Conservation (phyloP, 1,140 invertebrate species). For the Nasonia vitripennis region DNA sequence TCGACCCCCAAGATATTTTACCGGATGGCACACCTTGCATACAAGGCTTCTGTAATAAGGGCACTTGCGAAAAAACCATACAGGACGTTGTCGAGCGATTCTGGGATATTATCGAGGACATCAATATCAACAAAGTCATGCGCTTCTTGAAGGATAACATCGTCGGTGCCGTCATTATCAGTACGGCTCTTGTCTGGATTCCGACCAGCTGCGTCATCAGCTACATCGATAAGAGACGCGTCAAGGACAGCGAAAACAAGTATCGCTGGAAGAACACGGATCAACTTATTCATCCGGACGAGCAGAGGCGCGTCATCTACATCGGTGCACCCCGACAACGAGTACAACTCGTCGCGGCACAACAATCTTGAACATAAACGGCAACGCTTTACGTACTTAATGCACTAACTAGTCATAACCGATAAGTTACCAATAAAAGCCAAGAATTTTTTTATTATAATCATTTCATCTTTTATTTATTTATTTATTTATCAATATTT, state of each 20-base stretch:
- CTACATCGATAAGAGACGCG: conserved; percentile 84
- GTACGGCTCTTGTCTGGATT: conserved; percentile 94
- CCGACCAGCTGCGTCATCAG: conserved; percentile 89
- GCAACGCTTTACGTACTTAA: neutral
- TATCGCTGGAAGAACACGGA: conserved; percentile 73
- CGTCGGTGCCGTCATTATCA: conserved; percentile 91
- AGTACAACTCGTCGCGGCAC: conserved; percentile 31
- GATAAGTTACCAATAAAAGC: conserved; percentile 34
- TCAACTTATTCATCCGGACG: conserved; percentile 72
- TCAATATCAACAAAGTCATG: conserved; percentile 94
- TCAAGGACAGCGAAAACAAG: conserved; percentile 73
- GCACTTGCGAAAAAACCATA: conserved; percentile 94
- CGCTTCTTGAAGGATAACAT: conserved; percentile 91
- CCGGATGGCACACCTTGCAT: conserved; percentile 96
- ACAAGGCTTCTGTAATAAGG: conserved; percentile 96
- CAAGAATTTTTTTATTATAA: conserved; percentile 17
- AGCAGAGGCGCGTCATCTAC: conserved; percentile 70
- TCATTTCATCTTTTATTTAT: neutral
- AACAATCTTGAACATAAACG: conserved; percentile 24
- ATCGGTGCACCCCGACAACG: conserved; percentile 55
- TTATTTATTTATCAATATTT: neutral
- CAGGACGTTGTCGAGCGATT: conserved; percentile 96
- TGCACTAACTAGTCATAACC: conserved; percentile 8
- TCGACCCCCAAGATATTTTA: conserved; percentile 89
- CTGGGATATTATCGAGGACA: conserved; percentile 97